A percentile compares a stretch with the other conserved stretches of the same genome.
These are phyloP conservation scores for Melitaea cinxia DNA, from an alignment of 1,140 invertebrate species.

Conservation along the genomic window DNA sequence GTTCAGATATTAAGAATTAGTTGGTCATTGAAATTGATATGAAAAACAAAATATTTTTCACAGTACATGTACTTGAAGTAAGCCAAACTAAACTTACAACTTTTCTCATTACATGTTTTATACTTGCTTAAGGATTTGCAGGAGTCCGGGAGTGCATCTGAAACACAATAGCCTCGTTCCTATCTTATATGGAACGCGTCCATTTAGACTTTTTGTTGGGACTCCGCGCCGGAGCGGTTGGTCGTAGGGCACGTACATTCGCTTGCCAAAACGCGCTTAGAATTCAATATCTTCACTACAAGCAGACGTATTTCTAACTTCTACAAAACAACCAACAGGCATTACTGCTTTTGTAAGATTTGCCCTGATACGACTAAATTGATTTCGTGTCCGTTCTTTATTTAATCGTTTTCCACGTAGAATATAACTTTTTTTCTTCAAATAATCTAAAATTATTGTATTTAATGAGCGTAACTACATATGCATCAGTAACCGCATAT, in stretches of 20 bases:
- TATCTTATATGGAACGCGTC: constrained; percentile 7
- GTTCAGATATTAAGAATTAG: too few relatives aligned
- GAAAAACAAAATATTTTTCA: too few relatives aligned
- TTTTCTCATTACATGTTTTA: constrained; percentile 10
- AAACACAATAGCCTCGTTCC: constrained; percentile 7
- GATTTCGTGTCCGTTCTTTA: background rate
- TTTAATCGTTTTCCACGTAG: background rate
- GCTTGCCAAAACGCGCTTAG: constrained; percentile 8
- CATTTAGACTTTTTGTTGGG: constrained; percentile 9
- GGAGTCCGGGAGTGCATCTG: constrained; percentile 4
- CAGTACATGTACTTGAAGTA: background rate
- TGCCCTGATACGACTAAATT: constrained; percentile 1
- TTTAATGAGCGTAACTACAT: too few relatives aligned
- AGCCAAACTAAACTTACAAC: background rate
- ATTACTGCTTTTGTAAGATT: constrained; percentile 5
- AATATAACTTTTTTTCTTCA: too few relatives aligned
- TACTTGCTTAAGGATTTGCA: constrained; percentile 8
- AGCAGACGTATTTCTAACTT: constrained; percentile 8
- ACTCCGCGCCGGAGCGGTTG: constrained; percentile 6
- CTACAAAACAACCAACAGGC: constrained; percentile 4
- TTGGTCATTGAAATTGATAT: too few relatives aligned
- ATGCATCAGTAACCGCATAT: too few relatives aligned
- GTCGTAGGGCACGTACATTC: constrained; percentile 10
- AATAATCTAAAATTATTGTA: too few relatives aligned
- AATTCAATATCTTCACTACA: constrained; percentile 12